phyloP scores from a whole-genome alignment of 2,888 invertebrate species.

The Lasioglossum oenotherae region DNA sequence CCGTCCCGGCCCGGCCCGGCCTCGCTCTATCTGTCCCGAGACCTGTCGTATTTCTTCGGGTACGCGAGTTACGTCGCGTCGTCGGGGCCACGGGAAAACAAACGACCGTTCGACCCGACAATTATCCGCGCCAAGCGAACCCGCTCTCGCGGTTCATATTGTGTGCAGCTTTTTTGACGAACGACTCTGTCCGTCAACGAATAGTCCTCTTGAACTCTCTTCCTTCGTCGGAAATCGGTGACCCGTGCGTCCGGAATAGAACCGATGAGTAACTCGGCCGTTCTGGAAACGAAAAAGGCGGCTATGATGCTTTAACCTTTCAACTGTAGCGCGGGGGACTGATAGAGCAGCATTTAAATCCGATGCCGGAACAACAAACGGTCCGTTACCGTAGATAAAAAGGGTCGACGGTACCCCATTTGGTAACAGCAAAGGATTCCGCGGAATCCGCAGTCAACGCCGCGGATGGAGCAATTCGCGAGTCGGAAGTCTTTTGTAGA shows the following conservation, averaged over 20 bases:
- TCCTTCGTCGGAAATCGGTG: not conserved
- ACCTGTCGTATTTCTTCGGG: conserved; percentile 40
- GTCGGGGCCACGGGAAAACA: conserved; percentile 34
- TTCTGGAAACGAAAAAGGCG: not conserved
- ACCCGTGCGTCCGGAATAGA: not conserved
- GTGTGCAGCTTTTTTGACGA: not conserved
- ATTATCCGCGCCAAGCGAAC: not conserved
- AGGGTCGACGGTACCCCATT: not conserved
- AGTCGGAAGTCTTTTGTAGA: conserved; percentile 25
- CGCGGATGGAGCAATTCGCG: conserved; percentile 6
- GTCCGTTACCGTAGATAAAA: not conserved
- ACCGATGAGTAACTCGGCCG: conserved; percentile 3
- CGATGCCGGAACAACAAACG: not conserved
- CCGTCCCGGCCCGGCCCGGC: not conserved
- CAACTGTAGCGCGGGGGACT: not conserved
- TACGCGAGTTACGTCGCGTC: not conserved
- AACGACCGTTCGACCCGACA: conserved; percentile 14
- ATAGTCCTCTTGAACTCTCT: not conserved
- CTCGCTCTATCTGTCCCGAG: not conserved
- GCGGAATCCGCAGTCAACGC: not conserved
- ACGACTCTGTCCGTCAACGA: not conserved
- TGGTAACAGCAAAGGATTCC: not conserved
- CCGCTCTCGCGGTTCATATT: not conserved
- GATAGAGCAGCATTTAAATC: not conserved
- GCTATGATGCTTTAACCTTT: not conserved